Percentiles rank a stretch among this genome's conserved stretches.
phyloP scores from a whole-genome alignment of 2,797 vertebrate species.

The Decapterus maruadsi region DNA sequence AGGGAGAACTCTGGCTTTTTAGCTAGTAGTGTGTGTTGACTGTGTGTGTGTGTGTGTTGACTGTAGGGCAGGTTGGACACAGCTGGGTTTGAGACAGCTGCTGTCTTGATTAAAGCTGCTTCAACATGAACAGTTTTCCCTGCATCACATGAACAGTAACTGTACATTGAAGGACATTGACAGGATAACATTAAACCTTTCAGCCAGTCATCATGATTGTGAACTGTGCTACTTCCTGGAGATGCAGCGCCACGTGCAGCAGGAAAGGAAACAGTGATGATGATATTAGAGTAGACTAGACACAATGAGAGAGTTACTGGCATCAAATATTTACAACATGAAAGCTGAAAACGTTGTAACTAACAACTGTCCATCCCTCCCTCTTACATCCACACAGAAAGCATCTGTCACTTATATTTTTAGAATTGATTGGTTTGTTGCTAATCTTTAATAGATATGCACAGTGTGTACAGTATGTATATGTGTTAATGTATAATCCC shows the following conservation, averaged over 20 bases:
- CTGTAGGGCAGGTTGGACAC: no score
- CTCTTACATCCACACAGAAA: neutral
- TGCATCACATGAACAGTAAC: neutral
- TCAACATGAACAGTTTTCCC: no score
- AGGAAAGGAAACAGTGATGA: neutral
- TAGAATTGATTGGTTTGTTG: neutral
- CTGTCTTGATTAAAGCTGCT: no score
- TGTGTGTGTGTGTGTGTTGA: no score
- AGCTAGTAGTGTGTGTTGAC: no score
- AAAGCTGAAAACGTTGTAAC: neutral
- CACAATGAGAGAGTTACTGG: neutral
- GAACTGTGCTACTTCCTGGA: neutral
- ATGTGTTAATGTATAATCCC: no score
- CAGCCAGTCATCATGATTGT: neutral
- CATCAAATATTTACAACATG: constrained; percentile 10
- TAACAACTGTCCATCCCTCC: neutral
- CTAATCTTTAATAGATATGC: neutral
- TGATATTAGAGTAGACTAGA: neutral
- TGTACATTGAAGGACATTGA: no score
- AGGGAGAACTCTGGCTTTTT: no score
- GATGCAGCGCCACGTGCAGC: neutral
- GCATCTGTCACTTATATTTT: neutral
- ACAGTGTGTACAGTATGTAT: neutral
- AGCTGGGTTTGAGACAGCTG: no score
- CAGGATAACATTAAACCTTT: neutral